These are phyloP conservation scores for Phrynosoma platyrhinos DNA, from an alignment of 2,113 vertebrate genomes.

Conservation along the genomic window DNA sequence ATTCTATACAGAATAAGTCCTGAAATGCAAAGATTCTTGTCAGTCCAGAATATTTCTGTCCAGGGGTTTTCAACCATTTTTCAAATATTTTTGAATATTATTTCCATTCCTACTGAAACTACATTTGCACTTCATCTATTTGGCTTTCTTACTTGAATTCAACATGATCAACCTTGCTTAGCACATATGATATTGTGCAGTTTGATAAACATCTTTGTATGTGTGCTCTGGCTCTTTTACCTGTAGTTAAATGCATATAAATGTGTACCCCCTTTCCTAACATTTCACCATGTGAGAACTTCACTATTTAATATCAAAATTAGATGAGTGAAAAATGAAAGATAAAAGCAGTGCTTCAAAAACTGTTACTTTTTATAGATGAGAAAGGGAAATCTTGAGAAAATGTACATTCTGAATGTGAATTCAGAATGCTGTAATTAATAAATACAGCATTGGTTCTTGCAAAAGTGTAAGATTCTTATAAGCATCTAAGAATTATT, in stretches of 20 bases:
- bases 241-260: background rate
- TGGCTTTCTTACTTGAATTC: background rate
- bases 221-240: background rate
- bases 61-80: too few species aligned
- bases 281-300: background rate
- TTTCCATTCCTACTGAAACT: too few species aligned
- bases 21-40: too few species aligned
- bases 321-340: background rate
- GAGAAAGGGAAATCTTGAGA: background rate
- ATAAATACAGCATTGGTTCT: background rate
- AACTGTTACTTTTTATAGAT: background rate
- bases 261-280: background rate
- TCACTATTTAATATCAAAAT: background rate
- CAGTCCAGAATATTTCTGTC: too few species aligned
- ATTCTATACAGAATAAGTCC: too few species aligned
- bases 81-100: too few species aligned
- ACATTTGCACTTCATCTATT: background rate
- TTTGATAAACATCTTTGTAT: background rate
- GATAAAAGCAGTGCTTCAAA: background rate
- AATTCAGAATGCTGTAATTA: conserved; percentile 28
- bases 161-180: background rate
- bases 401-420: background rate
- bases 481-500: background rate
- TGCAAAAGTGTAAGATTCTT: background rate
- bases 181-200: background rate